Conservation (phyloP, 2,888 invertebrate species). For the Apamea anceps region DNA sequence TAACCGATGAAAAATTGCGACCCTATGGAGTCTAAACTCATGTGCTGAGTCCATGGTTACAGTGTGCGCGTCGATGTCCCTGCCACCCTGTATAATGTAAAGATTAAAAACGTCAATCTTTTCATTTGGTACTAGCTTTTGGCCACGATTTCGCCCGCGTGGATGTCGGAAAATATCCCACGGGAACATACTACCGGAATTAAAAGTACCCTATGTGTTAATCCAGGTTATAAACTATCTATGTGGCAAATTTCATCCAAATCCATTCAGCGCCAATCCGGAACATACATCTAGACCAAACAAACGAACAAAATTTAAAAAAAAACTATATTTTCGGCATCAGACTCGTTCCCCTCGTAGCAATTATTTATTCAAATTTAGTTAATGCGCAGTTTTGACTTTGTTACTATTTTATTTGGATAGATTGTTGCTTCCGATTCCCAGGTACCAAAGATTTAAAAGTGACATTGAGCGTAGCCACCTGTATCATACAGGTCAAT, state of each 20-base stretch:
- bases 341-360: neutral
- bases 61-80: too few relatives aligned
- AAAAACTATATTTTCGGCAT: neutral
- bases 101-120: neutral
- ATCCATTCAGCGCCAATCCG: neutral
- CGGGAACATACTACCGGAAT: neutral
- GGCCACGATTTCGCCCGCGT: too few relatives aligned
- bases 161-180: too few relatives aligned
- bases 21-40: too few relatives aligned
- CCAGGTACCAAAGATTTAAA: slow-evolving; percentile 1
- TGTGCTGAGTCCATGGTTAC: too few relatives aligned
- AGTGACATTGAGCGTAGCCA: slow-evolving; percentile 38
- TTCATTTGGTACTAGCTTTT: neutral
- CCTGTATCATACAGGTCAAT: slow-evolving; percentile 34
- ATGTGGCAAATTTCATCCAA: neutral
- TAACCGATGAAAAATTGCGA: too few relatives aligned
- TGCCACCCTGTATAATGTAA: neutral
- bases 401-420: neutral
- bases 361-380: neutral
- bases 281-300: neutral
- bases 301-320: neutral
- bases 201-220: neutral
- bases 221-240: neutral
- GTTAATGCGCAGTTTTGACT: neutral
- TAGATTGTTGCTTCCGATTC: neutral